Evolutionary conservation across 2,113 vertebrate species (phyloP).

Genomic region (Sorex araneus): DNA sequence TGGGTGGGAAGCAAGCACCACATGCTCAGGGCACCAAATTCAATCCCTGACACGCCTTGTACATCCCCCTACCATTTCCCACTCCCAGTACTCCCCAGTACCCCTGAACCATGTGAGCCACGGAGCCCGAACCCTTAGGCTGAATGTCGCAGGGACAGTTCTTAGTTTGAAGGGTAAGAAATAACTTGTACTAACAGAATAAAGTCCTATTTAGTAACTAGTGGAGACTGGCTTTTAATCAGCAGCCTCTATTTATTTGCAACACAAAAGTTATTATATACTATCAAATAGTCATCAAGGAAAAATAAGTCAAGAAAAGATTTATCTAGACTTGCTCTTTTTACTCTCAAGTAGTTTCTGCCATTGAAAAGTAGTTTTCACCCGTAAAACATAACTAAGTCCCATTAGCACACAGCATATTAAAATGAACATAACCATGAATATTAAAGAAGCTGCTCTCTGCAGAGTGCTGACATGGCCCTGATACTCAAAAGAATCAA

Average conservation of each 20-base stretch:
- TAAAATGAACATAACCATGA: conserved; percentile 51
- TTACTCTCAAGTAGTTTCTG: conserved; percentile 9
- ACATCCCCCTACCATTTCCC: too few relatives aligned
- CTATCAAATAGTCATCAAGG: conserved; percentile 1
- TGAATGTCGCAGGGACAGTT: background rate
- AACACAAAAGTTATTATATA: conserved; percentile 35
- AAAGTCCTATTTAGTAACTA: conserved; percentile 9
- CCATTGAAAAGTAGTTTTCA: conserved; percentile 51
- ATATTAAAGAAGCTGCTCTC: conserved; percentile 17
- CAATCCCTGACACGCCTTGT: too few relatives aligned
- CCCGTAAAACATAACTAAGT: conserved; percentile 32
- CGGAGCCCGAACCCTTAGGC: too few relatives aligned
- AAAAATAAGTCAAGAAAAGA: conserved; percentile 56
- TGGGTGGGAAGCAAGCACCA: too few relatives aligned
- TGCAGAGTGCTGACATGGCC: background rate
- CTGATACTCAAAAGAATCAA: conserved; percentile 1
- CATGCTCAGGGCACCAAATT: too few relatives aligned
- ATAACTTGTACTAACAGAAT: conserved; percentile 15
- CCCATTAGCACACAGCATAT: background rate
- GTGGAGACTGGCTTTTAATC: background rate
- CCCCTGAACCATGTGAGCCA: too few relatives aligned
- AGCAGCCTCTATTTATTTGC: background rate
- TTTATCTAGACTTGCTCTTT: background rate
- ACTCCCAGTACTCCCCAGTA: too few relatives aligned
- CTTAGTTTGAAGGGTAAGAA: conserved; percentile 18